These are phyloP conservation scores for Pyrrhura leucotis DNA, from an alignment of 2,797 vertebrate genomes.

Conservation along the genomic window DNA sequence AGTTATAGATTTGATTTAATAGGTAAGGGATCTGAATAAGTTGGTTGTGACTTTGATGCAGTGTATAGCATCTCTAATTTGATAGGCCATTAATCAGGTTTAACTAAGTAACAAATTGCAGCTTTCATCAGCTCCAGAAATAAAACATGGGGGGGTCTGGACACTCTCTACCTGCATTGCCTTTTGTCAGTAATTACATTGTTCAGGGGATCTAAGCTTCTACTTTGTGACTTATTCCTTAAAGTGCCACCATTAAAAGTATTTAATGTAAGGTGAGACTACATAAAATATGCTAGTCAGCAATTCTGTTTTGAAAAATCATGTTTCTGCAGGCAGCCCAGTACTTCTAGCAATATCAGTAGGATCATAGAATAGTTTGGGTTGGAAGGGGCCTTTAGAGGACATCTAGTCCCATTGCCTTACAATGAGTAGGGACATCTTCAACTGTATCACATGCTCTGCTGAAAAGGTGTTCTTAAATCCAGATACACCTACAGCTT, in stretches of 20 bases:
- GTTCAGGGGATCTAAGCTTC: neutral
- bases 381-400: neutral
- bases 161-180: neutral
- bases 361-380: neutral
- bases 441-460: neutral
- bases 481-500: neutral
- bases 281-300: neutral
- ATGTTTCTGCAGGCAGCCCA: neutral
- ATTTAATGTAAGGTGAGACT: neutral
- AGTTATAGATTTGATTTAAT: neutral
- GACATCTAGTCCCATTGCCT: neutral
- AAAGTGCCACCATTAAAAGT: neutral
- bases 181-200: neutral
- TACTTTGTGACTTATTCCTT: neutral
- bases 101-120: constrained; percentile 16
- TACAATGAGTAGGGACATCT: neutral
- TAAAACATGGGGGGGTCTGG: neutral
- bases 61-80: neutral
- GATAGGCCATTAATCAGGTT: constrained; percentile 40
- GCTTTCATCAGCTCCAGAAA: neutral
- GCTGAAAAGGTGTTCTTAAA: neutral
- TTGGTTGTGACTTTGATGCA: constrained; percentile 48
- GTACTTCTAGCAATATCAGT: neutral
- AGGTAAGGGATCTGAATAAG: neutral
- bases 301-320: neutral